Percentiles rank a stretch among this genome's conserved stretches.
phyloP scores from a whole-genome alignment of 2,797 vertebrate genomes.

The Gouania willdenowi region DNA sequence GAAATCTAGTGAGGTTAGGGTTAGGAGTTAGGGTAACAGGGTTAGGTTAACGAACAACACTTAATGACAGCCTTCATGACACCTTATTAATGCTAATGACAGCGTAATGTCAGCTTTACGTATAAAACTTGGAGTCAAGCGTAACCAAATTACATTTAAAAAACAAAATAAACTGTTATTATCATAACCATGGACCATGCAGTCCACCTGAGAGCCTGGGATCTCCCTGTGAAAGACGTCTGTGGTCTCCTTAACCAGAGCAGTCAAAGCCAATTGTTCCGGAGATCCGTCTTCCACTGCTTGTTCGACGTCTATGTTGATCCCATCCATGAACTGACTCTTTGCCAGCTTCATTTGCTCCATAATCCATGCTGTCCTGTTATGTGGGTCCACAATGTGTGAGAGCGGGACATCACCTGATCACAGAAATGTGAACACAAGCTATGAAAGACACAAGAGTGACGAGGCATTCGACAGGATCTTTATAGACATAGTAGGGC shows the following conservation, averaged over 20 bases:
- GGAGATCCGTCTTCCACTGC: slow-evolving; percentile 73
- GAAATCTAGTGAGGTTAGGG: too few relatives aligned
- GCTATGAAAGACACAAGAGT: too few relatives aligned
- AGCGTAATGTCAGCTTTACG: too few relatives aligned
- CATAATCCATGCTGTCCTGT: slow-evolving; percentile 85
- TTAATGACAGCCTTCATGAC: too few relatives aligned
- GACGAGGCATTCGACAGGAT: neutral
- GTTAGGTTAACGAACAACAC: too few relatives aligned
- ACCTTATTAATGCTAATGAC: too few relatives aligned
- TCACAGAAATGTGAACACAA: slow-evolving; percentile 19
- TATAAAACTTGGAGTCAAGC: too few relatives aligned
- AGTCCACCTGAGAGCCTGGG: slow-evolving; percentile 94
- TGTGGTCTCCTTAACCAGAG: slow-evolving; percentile 87
- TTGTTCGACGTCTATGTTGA: slow-evolving; percentile 94
- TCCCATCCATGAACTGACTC: slow-evolving; percentile 91
- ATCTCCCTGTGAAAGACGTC: slow-evolving; percentile 88
- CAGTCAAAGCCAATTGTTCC: slow-evolving; percentile 85
- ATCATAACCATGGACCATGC: too few relatives aligned
- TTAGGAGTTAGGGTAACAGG: too few relatives aligned
- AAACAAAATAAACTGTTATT: too few relatives aligned
- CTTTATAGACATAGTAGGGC: neutral
- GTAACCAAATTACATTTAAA: too few relatives aligned
- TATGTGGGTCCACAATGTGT: slow-evolving; percentile 77
- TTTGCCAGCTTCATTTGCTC: slow-evolving; percentile 83
- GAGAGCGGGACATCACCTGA: slow-evolving; percentile 83